phyloP scores from a whole-genome alignment of 2,113 vertebrate species.

The Megaceryle maxima region DNA sequence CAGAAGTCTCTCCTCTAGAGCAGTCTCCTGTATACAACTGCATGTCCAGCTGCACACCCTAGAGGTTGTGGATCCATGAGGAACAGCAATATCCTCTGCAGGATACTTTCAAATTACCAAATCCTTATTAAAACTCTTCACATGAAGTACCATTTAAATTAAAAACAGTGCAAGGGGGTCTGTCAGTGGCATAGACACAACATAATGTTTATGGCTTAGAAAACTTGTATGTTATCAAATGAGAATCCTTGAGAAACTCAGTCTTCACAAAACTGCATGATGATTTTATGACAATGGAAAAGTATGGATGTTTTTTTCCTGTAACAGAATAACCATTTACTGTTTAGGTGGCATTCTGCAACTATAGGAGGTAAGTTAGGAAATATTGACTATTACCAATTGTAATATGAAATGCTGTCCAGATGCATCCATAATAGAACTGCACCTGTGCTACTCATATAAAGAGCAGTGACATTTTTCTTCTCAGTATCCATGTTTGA shows the following conservation, averaged over 20 bases:
- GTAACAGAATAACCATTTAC: neutral
- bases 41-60: neutral
- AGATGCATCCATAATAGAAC: neutral
- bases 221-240: neutral
- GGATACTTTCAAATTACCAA: neutral
- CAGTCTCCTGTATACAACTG: neutral
- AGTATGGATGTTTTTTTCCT: neutral
- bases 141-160: neutral
- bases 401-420: neutral
- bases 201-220: neutral
- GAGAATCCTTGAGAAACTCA: neutral
- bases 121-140: neutral
- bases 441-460: neutral
- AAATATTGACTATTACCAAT: neutral
- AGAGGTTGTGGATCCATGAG: neutral
- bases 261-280: neutral
- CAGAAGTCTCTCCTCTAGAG: neutral
- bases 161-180: neutral
- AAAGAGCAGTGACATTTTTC: neutral
- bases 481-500: neutral
- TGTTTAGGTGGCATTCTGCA: neutral
- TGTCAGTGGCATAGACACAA: neutral
- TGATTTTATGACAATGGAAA: slow-evolving; percentile 25
- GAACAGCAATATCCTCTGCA: neutral
- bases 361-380: slow-evolving; percentile 20